These are phyloP conservation scores for Capitella teleta DNA, from an alignment of 1,140 invertebrate species.

Conservation along the genomic window DNA sequence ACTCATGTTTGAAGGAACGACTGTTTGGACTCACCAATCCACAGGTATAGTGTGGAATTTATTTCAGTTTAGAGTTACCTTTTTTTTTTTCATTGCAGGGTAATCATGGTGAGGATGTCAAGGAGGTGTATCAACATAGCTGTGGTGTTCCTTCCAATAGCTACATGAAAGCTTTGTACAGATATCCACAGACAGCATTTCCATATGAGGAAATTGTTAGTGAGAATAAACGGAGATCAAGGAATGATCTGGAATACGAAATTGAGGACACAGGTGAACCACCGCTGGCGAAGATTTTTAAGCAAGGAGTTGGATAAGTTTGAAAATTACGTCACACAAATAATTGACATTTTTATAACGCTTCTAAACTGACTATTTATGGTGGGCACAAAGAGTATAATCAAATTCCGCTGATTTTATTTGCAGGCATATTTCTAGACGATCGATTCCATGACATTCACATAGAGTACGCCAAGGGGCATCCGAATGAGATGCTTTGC, in stretches of 20 bases:
- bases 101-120: conserved; percentile 45
- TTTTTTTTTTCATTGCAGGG: conserved; percentile 23
- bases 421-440: too few species aligned
- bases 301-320: background rate
- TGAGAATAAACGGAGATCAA: conserved; percentile 24
- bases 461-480: too few species aligned
- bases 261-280: conserved; percentile 34
- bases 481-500: too few species aligned
- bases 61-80: background rate
- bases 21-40: conserved; percentile 40
- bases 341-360: too few species aligned
- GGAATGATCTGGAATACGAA: conserved; percentile 36
- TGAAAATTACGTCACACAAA: too few species aligned
- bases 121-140: conserved; percentile 44
- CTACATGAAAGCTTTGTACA: conserved; percentile 43
- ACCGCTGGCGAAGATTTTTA: background rate
- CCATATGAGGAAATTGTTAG: conserved; percentile 32
- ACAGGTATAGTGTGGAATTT: conserved; percentile 23
- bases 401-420: too few species aligned
- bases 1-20: conserved; percentile 42
- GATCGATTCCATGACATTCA: too few species aligned
- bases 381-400: too few species aligned
- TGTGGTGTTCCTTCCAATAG: conserved; percentile 40
- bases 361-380: too few species aligned
- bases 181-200: conserved; percentile 39